phyloP scores from a whole-genome alignment of 2,888 invertebrate genomes.

The Drosophila monieri region DNA sequence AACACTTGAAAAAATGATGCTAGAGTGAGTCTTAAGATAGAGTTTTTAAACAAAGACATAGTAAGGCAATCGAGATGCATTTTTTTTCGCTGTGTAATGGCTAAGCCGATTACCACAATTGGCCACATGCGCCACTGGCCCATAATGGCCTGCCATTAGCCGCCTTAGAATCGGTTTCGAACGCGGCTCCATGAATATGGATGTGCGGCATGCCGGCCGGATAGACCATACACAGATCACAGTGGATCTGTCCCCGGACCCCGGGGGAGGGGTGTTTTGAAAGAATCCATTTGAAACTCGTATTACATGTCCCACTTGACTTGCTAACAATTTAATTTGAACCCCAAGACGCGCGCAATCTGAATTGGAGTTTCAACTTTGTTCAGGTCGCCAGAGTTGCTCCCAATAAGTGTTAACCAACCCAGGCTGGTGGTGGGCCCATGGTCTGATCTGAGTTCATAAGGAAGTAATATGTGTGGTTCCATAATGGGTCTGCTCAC shows the following conservation, averaged over 20 bases:
- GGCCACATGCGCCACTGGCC: constrained; percentile 38
- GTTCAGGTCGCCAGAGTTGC: constrained; percentile 45
- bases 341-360: constrained; percentile 69
- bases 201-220: constrained; percentile 11
- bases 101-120: constrained; percentile 61
- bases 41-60: no score
- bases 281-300: constrained; percentile 64
- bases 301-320: constrained; percentile 79
- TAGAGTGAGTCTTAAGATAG: no score
- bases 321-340: constrained; percentile 80
- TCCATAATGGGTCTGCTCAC: constrained; percentile 28
- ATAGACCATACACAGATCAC: constrained; percentile 1
- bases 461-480: constrained; percentile 29
- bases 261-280: constrained; percentile 45
- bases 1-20: constrained; percentile 3
- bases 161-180: constrained; percentile 45
- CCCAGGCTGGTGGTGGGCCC: constrained; percentile 9
- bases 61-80: no score
- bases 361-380: constrained; percentile 36
- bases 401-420: constrained; percentile 17
- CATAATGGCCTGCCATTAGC: constrained; percentile 45
- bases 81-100: constrained; percentile 15
- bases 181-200: constrained; percentile 31
- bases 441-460: constrained; percentile 10
- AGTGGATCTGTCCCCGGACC: not conserved